Percentiles rank a stretch among this genome's conserved stretches.
Evolutionary conservation across 2,113 vertebrate species (phyloP).

Genomic region (Equus quagga): DNA sequence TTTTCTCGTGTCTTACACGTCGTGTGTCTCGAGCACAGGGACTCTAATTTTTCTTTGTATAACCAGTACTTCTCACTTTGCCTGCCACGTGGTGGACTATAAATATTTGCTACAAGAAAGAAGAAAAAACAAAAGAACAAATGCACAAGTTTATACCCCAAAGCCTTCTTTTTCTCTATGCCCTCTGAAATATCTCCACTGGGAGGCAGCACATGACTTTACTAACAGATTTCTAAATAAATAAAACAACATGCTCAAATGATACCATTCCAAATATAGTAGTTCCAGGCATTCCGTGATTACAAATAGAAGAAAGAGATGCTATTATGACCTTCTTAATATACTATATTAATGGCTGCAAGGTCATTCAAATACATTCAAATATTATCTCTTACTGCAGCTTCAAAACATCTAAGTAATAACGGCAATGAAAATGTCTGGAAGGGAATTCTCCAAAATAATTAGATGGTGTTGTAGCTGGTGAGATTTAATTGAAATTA

Average conservation of each 20-base stretch:
- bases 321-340: neutral
- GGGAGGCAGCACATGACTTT: constrained; percentile 65
- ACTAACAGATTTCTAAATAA: neutral
- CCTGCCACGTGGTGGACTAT: neutral
- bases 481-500: neutral
- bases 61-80: neutral
- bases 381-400: neutral
- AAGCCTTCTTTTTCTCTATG: constrained; percentile 8
- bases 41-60: neutral
- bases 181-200: constrained; percentile 56
- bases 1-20: neutral
- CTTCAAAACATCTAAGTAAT: neutral
- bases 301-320: neutral
- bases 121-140: neutral
- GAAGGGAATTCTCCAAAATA: neutral
- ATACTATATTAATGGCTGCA: neutral
- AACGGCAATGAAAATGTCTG: neutral
- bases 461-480: neutral
- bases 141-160: neutral
- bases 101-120: constrained; percentile 20
- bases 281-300: neutral
- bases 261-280: neutral
- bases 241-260: neutral
- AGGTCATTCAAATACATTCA: neutral
- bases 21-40: neutral